Evolutionary conservation across 2,888 invertebrate genomes (phyloP), one percentile per base, ranked within the genome.

Genomic region (Bimastos eiseni): DNA sequence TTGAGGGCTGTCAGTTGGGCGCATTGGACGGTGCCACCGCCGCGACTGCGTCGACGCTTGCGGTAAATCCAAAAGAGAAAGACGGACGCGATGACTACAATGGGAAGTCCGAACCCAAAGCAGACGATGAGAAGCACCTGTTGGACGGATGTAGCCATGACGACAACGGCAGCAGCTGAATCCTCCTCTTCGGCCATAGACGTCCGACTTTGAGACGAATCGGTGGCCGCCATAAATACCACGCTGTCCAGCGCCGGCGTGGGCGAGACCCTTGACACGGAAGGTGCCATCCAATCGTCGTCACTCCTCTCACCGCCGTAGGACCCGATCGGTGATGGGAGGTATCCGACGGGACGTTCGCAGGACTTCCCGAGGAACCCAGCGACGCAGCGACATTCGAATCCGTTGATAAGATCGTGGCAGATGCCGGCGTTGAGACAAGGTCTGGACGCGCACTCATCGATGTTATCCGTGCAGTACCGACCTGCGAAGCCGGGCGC

Each of bases 401-500:
- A 98, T 33, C 97, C 97, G 95, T 97, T 97, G 86, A 97, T 97
- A n/a, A 97, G 96, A 95, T 97, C 97, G 83, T 96, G 96, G 94
- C 98, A 98, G 84, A 97, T 97, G 38, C 97, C 98, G 0, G 98
- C 98, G 95, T 98, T 97, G 41, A 91, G 96, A 94, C 98, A 98
- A 34, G 98, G 98, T 33, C 96, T 95, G 44, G 97, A 96, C 33
- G 96, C 96, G 95, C 95, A 95, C 90, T 98, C 98, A 95, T 98
- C 91, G 90, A 97, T 96, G 95, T 97, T 97, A 83, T 97, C 96
- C 94, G 97, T 97, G 96, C 98, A 98, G 96, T 98, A 98, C 95
- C 97, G 97, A 88, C 98, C 98, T 86, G 97, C 96, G 96, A 98
- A 99, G n/a, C 98, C 98, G 5, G 97, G 96, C 83, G 97, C 96